Base-by-base conservation (phyloP, 2,888 invertebrate genomes). In the Callyntrura sp. region DNA sequence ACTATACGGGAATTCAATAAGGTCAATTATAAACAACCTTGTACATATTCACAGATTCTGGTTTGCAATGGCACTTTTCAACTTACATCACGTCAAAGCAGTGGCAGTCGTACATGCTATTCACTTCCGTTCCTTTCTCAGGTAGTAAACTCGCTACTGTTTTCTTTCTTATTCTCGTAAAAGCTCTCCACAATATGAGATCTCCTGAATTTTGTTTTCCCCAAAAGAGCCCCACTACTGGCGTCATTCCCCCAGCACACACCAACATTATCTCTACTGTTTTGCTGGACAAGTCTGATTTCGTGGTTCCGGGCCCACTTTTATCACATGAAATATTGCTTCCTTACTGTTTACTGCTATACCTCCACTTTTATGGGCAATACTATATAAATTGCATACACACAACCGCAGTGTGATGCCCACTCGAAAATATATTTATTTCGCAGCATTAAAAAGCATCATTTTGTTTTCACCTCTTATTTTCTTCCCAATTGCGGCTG, bases 391-490 rank as follows among this genome's bases (percentile, higher is more conserved):
- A 25, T 65, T 70, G 68, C 35, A 6, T 35, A 4, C 35, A 35
- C 35, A 35, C 6, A 4, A 6, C 3, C 35, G 20, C 17, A 70
- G n/a, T 76, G 35, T 23, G 12, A 25, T 11, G 51, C 35, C 20
- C 25, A n/a, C 62, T 62, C 65, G 35, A 81, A 25, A 51, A 81
- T 9, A 81, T 62, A 81, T 81, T 81, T 68, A 76, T 85, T 85
- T 85, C 51, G 12, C 43, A 25, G 25, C 76, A 73, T 73, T 70
- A 35, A 35, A 35, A 43, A 48, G 43, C 23, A 76, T 83, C 85
- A 62, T 78, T 85, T 79, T 81, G 70, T 81, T 86, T 81, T 76
- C 86, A 65, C 85, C 78, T 79, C 65, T 78, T 86, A 60, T 79
- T 79, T 79, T 51, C 79, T 57, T 86, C 51, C 6, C 14, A 14